Evolutionary conservation across 2,113 vertebrate species (phyloP).

Genomic region (Cygnus buccinator): DNA sequence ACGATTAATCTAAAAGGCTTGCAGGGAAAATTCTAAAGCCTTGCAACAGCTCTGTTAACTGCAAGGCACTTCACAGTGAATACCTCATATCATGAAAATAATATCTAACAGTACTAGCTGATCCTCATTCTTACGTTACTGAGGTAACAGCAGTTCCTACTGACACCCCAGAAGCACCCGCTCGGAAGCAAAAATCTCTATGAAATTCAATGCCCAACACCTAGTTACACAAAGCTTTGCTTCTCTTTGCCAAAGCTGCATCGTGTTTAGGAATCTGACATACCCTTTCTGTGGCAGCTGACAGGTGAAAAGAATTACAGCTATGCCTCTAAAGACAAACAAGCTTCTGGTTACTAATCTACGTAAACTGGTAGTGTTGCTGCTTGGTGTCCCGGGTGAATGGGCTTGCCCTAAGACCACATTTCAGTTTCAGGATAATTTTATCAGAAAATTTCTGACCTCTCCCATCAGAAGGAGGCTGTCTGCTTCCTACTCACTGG

Average conservation of each 20-base stretch:
- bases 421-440: neutral
- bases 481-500: neutral
- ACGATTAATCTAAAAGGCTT: neutral
- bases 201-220: fast-evolving
- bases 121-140: neutral
- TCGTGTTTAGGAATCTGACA: neutral
- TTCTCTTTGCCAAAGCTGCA: neutral
- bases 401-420: neutral
- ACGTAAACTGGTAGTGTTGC: neutral
- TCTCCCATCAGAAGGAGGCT: neutral
- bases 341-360: neutral
- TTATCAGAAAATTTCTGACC: neutral
- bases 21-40: neutral
- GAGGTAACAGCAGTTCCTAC: neutral
- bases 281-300: neutral
- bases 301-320: neutral
- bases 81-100: neutral
- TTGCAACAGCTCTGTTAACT: neutral
- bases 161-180: neutral
- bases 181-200: neutral
- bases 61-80: neutral
- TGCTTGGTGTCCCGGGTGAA: neutral
- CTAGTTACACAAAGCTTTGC: neutral
- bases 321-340: neutral
- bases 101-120: neutral